Conservation (phyloP, 2,888 invertebrate genomes). For the Baccha elongata region DNA sequence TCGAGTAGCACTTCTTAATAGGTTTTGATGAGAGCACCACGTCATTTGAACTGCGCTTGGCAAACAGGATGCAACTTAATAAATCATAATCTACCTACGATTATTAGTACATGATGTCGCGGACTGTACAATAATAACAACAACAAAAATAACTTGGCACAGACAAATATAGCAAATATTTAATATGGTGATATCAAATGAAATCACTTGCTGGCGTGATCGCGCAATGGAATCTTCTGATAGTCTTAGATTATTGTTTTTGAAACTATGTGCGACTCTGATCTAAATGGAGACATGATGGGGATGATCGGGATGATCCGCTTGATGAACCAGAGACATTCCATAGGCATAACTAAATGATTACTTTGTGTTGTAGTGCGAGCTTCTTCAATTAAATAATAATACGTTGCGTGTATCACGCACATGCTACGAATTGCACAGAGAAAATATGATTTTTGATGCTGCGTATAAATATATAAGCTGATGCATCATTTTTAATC, state of each 20-base stretch:
- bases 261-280: constrained; percentile 71
- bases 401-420: constrained; percentile 42
- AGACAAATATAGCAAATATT: too few relatives aligned
- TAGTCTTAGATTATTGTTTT: constrained; percentile 71
- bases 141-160: constrained; percentile 36
- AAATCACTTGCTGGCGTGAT: constrained; percentile 72
- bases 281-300: constrained; percentile 59
- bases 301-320: constrained; percentile 60
- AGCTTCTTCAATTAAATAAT: constrained; percentile 58
- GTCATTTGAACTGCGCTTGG: constrained; percentile 61
- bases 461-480: too few relatives aligned
- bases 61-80: constrained; percentile 73
- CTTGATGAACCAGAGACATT: constrained; percentile 64
- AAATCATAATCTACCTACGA: constrained; percentile 73
- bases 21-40: constrained; percentile 59
- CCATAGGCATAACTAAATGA: constrained; percentile 70
- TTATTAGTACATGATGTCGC: constrained; percentile 57
- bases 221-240: constrained; percentile 73
- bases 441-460: too few relatives aligned
- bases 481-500: too few relatives aligned
- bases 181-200: constrained; percentile 65
- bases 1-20: constrained; percentile 47
- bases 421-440: constrained; percentile 19
- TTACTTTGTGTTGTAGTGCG: constrained; percentile 45
- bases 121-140: constrained; percentile 12